phyloP scores from a whole-genome alignment of 2,113 vertebrate genomes.

The Pachycephala philippinensis region DNA sequence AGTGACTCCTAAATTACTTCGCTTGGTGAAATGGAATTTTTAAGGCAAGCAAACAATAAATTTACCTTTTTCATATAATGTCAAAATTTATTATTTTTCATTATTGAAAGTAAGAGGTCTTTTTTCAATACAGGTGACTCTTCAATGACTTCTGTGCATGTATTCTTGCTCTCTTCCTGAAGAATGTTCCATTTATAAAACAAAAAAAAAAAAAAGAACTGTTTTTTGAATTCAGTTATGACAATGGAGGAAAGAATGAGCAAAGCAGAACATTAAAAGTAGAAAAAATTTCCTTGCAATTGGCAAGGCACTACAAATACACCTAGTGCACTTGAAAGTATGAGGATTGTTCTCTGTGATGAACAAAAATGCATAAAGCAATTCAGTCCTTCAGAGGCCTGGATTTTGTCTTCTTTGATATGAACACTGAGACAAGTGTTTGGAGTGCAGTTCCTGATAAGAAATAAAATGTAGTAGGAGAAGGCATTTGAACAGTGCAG shows the following conservation, averaged over 20 bases:
- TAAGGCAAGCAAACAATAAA: not conserved
- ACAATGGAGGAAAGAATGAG: slow-evolving; percentile 65
- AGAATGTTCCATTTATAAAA: slow-evolving; percentile 21
- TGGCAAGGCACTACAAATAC: slow-evolving; percentile 45
- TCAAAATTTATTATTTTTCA: not conserved
- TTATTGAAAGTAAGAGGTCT: not conserved
- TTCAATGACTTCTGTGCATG: not conserved
- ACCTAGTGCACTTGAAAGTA: slow-evolving; percentile 47
- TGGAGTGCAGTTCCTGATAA: slow-evolving; percentile 71
- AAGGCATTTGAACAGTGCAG: slow-evolving; percentile 63
- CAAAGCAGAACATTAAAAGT: slow-evolving; percentile 39
- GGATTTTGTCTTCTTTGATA: slow-evolving; percentile 77
- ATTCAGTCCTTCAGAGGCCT: slow-evolving; percentile 66
- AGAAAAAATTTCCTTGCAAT: slow-evolving; percentile 58
- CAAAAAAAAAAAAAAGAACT: slow-evolving; percentile 55
- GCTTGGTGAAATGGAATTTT: not conserved
- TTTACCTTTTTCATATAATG: slow-evolving; percentile 10
- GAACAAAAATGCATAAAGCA: slow-evolving; percentile 67
- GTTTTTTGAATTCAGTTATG: slow-evolving; percentile 58
- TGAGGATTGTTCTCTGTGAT: slow-evolving; percentile 58
- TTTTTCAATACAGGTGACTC: not conserved
- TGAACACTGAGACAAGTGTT: slow-evolving; percentile 73
- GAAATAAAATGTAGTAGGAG: slow-evolving; percentile 65
- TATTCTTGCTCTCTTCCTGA: slow-evolving; percentile 43
- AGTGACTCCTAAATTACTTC: not conserved